Evolutionary conservation across 2,797 vertebrate genomes (phyloP).

Genomic region (Scolopax bukidnonensis): DNA sequence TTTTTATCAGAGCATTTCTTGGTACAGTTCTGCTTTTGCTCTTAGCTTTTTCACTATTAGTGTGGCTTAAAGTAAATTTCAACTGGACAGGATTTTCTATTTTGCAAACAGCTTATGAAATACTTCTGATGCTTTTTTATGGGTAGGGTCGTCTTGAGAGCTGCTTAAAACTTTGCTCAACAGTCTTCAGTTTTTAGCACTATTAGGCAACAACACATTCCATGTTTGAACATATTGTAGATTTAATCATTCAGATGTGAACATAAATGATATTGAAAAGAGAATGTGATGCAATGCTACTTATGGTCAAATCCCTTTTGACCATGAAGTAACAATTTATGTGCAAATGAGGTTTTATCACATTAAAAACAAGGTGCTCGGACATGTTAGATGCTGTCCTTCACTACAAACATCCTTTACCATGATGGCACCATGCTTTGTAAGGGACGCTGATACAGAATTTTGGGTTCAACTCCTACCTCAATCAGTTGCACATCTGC

Average conservation of each 20-base stretch:
- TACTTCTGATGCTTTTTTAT: not conserved
- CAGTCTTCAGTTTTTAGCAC: not conserved
- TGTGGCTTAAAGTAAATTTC: not conserved
- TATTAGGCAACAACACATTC: not conserved
- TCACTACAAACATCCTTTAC: not conserved
- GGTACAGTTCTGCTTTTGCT: not conserved
- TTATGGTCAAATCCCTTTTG: not conserved
- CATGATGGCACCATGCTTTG: not conserved
- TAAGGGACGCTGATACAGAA: not conserved
- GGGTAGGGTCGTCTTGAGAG: not conserved
- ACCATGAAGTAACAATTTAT: not conserved
- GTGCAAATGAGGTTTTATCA: not conserved
- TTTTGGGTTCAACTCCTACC: not conserved
- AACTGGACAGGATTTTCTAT: not conserved
- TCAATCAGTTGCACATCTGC: not conserved
- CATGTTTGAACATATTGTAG: not conserved
- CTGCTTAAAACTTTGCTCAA: not conserved
- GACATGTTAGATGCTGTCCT: not conserved
- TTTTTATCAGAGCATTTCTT: not conserved
- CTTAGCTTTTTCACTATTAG: not conserved
- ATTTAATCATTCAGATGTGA: not conserved
- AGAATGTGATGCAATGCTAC: not conserved
- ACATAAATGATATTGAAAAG: not conserved
- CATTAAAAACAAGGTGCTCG: not conserved
- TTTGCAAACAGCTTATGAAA: not conserved